Evolutionary conservation across 1,140 invertebrate genomes (phyloP).

Genomic region (Listronotus oregonensis): DNA sequence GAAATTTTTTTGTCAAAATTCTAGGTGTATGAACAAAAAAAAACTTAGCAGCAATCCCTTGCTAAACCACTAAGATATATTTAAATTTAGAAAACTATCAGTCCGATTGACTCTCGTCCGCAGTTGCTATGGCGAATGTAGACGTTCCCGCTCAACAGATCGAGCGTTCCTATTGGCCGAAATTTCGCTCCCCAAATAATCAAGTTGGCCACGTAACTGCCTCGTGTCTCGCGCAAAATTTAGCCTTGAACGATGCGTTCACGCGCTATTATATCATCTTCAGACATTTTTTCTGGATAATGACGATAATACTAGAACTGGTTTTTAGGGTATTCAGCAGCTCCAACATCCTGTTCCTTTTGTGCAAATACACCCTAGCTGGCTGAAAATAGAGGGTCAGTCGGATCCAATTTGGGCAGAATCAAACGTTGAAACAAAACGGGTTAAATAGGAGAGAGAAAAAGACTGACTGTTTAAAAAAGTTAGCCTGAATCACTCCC

Average conservation of each 20-base stretch:
- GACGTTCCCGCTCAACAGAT: slow-evolving; percentile 5
- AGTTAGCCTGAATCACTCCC: slow-evolving; percentile 50
- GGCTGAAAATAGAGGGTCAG: neutral
- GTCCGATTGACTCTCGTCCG: slow-evolving; percentile 26
- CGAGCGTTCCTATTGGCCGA: slow-evolving; percentile 26
- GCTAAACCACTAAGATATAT: too few relatives aligned
- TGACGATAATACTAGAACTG: neutral
- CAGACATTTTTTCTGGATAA: neutral
- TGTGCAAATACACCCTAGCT: neutral
- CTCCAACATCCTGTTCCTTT: slow-evolving; percentile 9
- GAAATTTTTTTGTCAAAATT: too few relatives aligned
- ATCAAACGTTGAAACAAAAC: slow-evolving; percentile 35
- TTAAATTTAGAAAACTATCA: neutral
- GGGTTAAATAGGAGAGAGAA: slow-evolving; percentile 52
- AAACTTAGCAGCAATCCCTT: too few relatives aligned
- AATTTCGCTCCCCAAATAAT: slow-evolving; percentile 32
- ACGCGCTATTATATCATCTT: slow-evolving; percentile 17
- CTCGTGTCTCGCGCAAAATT: slow-evolving; percentile 25
- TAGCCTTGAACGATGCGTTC: slow-evolving; percentile 24
- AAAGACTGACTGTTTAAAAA: slow-evolving; percentile 50
- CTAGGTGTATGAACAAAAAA: too few relatives aligned
- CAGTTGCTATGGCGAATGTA: slow-evolving; percentile 33
- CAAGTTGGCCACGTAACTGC: slow-evolving; percentile 11
- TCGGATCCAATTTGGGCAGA: too few relatives aligned
- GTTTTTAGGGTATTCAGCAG: neutral